Conservation (phyloP, 2,113 vertebrate species). For the Hippotragus niger region DNA sequence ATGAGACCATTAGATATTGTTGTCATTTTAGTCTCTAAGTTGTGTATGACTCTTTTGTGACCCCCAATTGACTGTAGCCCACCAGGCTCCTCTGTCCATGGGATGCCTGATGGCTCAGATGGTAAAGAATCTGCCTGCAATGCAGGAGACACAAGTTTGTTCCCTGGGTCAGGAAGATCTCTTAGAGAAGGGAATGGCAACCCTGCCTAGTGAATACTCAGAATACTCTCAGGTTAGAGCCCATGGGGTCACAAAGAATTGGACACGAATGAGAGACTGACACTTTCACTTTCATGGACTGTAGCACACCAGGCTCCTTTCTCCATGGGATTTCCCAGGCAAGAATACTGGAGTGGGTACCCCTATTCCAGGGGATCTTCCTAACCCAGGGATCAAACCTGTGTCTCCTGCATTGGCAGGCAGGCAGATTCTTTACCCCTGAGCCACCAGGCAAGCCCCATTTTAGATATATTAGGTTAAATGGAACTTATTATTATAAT, state of each 20-base stretch:
- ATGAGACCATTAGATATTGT: background rate
- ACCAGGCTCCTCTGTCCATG: background rate
- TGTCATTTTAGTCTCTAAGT: background rate
- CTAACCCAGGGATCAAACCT: background rate
- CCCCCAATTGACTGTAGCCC: accelerated
- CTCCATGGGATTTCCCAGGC: background rate
- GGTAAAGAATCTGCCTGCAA: background rate
- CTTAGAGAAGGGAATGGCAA: background rate
- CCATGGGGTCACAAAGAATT: background rate
- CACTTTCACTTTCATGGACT: background rate
- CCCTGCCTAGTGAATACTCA: background rate
- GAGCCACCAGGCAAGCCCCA: background rate
- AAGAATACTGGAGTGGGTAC: background rate
- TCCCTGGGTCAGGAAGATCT: background rate
- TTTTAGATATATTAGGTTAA: background rate
- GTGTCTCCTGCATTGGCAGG: background rate
- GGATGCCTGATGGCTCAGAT: background rate
- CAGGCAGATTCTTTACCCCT: background rate
- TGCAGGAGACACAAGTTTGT: background rate
- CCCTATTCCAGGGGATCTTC: background rate
- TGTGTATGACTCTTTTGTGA: background rate
- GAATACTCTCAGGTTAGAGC: background rate
- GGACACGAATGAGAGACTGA: background rate
- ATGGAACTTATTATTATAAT: background rate
- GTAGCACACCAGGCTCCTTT: background rate